Conservation (phyloP, 2,113 vertebrate species). For the Clarias macrocephalus region DNA sequence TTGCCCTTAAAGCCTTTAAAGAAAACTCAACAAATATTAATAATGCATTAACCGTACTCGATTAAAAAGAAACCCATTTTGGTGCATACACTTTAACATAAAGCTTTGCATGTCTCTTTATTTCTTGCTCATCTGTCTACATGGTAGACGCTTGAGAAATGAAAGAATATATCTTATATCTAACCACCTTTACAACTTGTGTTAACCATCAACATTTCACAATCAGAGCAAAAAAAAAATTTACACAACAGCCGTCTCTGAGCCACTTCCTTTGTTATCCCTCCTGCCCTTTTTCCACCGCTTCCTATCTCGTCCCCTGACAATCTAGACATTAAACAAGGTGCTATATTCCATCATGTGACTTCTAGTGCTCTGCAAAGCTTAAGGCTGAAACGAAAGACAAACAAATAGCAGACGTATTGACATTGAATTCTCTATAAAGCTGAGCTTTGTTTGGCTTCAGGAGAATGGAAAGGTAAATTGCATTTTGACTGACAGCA, state of each 20-base stretch:
- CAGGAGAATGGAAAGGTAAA: constrained; percentile 39
- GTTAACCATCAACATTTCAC: neutral
- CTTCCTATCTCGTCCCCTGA: constrained; percentile 40
- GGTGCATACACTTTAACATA: no score
- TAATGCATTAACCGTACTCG: no score
- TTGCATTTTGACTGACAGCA: constrained; percentile 46
- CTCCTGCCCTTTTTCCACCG: constrained; percentile 26
- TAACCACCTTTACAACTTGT: neutral
- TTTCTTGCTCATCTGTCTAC: neutral
- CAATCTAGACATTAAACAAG: constrained; percentile 40
- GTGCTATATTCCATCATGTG: constrained; percentile 32
- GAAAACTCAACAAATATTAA: no score
- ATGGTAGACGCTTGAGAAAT: neutral
- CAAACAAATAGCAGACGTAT: constrained; percentile 50
- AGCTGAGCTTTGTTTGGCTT: constrained; percentile 50
- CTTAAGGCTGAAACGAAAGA: constrained; percentile 28
- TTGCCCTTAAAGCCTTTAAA: no score
- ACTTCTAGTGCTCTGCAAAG: constrained; percentile 33
- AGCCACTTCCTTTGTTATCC: constrained; percentile 36
- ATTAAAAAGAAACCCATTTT: no score
- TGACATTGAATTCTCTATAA: constrained; percentile 39
- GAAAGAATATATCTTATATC: neutral
- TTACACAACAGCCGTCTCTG: neutral
- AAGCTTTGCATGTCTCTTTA: no score
- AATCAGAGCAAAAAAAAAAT: neutral